Conservation (phyloP, 1,140 invertebrate genomes). For the Stegodyphus dumicola region DNA sequence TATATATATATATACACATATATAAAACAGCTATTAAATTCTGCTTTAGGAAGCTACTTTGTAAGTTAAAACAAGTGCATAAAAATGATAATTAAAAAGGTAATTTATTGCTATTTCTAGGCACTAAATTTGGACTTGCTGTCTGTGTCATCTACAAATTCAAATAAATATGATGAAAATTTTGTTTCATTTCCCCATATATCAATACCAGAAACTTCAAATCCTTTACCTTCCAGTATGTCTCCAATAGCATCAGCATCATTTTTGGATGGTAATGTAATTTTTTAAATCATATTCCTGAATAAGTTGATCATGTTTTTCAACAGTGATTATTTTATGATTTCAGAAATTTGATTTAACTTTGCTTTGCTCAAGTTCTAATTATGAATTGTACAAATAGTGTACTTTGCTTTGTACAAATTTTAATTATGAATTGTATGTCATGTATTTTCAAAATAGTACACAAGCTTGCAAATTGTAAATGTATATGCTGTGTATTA, state of each 20-base stretch:
- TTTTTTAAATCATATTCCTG: neutral
- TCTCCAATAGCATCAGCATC: constrained; percentile 14
- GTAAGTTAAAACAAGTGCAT: neutral
- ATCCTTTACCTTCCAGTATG: constrained; percentile 21
- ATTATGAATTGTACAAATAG: too few species aligned
- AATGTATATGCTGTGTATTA: too few species aligned
- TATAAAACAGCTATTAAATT: too few species aligned
- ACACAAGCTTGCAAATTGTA: too few species aligned
- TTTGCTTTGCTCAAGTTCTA: too few species aligned
- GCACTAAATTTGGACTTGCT: constrained; percentile 23
- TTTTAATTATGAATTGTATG: too few species aligned
- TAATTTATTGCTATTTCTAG: constrained; percentile 13
- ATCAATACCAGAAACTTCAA: constrained; percentile 24
- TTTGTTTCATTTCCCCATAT: constrained; percentile 35
- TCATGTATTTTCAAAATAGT: too few species aligned
- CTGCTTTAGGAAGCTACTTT: too few species aligned
- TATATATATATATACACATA: too few species aligned
- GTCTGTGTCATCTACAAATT: neutral
- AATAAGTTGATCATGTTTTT: neutral
- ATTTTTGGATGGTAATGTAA: constrained; percentile 44
- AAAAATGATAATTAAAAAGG: neutral
- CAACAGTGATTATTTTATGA: too few species aligned
- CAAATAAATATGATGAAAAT: constrained; percentile 4
- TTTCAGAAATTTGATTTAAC: too few species aligned
- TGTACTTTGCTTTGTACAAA: too few species aligned